phyloP scores from a whole-genome alignment of 1,140 invertebrate genomes.

The Panulirus ornatus region DNA sequence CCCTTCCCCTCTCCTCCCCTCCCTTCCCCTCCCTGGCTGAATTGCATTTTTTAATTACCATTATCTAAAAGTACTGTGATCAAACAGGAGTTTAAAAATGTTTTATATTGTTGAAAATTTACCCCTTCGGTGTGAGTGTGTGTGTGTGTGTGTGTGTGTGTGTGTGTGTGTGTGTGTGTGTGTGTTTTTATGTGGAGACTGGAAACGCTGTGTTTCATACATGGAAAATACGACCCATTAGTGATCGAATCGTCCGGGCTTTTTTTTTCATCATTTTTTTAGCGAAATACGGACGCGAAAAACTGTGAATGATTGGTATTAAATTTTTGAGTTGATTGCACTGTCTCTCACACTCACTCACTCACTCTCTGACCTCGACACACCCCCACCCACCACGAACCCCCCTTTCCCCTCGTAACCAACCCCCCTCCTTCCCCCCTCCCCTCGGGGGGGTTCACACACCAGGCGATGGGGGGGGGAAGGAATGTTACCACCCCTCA shows the following conservation, averaged over 20 bases:
- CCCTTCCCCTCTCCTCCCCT: background rate
- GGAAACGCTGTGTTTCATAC: no score
- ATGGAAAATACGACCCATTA: no score
- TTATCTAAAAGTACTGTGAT: background rate
- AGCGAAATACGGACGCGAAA: no score
- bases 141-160: slow-evolving; percentile 21
- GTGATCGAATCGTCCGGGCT: no score
- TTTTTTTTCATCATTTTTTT: no score
- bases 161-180: background rate
- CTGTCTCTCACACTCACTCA: background rate
- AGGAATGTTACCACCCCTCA: no score
- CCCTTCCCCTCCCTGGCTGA: background rate
- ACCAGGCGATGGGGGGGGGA: no score
- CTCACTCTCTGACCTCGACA: background rate
- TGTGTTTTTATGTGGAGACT: background rate
- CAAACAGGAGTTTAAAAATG: background rate
- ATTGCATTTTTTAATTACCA: background rate
- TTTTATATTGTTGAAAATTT: slow-evolving; percentile 5
- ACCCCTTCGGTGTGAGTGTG: background rate
- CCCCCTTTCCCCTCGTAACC: background rate
- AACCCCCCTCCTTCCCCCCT: background rate
- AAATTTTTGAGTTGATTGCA: no score
- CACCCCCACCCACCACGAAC: background rate
- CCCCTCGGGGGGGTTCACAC: no score
- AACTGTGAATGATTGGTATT: no score